phyloP scores from a whole-genome alignment of 2,113 vertebrate species.

The Nyctibius bracteatus region DNA sequence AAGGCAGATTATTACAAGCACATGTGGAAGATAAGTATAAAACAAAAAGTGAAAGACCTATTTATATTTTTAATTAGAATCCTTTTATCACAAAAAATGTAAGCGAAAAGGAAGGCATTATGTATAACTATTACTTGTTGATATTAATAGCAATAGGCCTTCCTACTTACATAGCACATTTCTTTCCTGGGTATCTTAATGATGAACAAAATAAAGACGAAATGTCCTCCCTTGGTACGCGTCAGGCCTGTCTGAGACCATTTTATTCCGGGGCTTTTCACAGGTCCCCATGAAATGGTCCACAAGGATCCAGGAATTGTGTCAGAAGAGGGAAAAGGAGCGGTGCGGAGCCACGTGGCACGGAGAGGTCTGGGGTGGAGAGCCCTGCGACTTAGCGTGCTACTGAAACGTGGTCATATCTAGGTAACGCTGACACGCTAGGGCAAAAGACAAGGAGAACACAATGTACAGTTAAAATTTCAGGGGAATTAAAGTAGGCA shows the following conservation, averaged over 20 bases:
- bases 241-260: neutral
- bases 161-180: neutral
- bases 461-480: neutral
- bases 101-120: slow-evolving; percentile 24
- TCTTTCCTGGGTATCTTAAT: neutral
- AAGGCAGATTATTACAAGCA: slow-evolving; percentile 76
- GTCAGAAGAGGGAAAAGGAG: neutral
- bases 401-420: neutral
- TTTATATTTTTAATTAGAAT: slow-evolving; percentile 59
- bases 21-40: slow-evolving; percentile 73
- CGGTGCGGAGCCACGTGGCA: rapidly evolving
- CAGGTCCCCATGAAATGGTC: neutral
- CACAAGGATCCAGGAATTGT: neutral
- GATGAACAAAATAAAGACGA: neutral
- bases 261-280: neutral
- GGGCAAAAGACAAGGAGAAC: slow-evolving; percentile 17
- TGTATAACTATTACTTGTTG: neutral
- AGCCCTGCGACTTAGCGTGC: rapidly evolving
- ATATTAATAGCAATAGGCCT: neutral
- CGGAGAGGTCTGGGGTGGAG: neutral
- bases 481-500: neutral
- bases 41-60: slow-evolving; percentile 60
- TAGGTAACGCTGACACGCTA: neutral
- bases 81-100: slow-evolving; percentile 23
- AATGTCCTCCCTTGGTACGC: neutral